Percentiles rank a stretch among this genome's conserved stretches.
These are phyloP conservation scores for Drosophila biarmipes DNA, from an alignment of 1,140 invertebrate species.

Conservation along the genomic window DNA sequence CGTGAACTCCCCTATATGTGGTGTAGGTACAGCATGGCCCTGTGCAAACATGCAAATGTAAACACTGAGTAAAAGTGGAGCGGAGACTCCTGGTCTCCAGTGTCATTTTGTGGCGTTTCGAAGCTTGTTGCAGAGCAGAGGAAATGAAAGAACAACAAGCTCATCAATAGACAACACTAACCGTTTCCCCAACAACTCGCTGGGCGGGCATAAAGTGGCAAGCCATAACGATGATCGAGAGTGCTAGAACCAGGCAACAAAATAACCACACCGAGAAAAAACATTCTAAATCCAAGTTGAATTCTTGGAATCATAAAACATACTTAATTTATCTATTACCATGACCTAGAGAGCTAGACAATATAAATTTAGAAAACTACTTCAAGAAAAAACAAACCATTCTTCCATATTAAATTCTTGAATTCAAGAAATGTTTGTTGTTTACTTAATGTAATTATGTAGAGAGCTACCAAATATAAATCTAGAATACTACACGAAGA, in stretches of 20 bases:
- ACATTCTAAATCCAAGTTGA: neutral
- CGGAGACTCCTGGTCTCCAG: slow-evolving; percentile 52
- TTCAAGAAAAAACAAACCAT: no score
- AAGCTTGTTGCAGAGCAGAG: slow-evolving; percentile 36
- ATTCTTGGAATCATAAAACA: no score
- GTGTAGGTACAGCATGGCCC: slow-evolving; percentile 7
- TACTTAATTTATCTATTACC: no score
- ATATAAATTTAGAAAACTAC: no score
- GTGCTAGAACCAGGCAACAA: slow-evolving; percentile 2
- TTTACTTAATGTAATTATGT: no score
- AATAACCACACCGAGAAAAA: neutral
- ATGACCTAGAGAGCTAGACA: no score
- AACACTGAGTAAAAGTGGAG: slow-evolving; percentile 43
- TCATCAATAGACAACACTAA: slow-evolving; percentile 67
- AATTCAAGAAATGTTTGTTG: no score
- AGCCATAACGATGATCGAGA: slow-evolving; percentile 33
- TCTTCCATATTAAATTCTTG: no score
- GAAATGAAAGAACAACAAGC: slow-evolving; percentile 71
- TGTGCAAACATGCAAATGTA: slow-evolving; percentile 67
- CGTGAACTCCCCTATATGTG: neutral
- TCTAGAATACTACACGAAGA: no score
- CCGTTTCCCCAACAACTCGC: slow-evolving; percentile 26
- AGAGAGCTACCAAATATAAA: no score
- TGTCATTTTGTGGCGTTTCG: slow-evolving; percentile 48
- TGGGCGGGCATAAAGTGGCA: slow-evolving; percentile 48